Evolutionary conservation across 2,113 vertebrate species (phyloP), one percentile per base, ranked within the genome.

Genomic region (Corythornis vintsioides): DNA sequence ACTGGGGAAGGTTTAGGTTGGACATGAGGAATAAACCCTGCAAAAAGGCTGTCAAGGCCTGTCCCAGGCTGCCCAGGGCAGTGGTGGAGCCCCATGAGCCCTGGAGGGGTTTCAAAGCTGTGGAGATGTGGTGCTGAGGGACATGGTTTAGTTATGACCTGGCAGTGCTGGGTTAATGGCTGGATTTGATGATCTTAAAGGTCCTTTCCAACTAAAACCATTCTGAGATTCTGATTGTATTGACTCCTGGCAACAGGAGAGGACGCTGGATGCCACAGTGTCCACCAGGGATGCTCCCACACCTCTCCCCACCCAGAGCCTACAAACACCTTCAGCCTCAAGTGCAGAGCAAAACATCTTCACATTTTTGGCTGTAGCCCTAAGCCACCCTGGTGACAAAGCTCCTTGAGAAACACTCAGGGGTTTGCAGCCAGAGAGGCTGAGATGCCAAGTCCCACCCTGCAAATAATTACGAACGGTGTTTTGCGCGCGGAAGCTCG

Each of bases 391-490:
- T 8, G 3, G 47, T 87, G 28, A 17, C 52, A 84, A 35, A 59
- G 65, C 28, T 66, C 7, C 52, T 91, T 78, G 42, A 42, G 72
- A 89, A 90, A 77, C 33, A 63, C 56, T 70, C 56, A 28, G 47
- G 35, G 19, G 20, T 81, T 78, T n/a, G 3, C 42, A 78, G 74
- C 21, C 69, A 42, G 33, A 48, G 69, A 83, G 47, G 28, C 21
- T 1, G 0, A 74, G 47, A 74, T 78, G 47, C 70, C 77, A 89
- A 55, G 1, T 87, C 81, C 82, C 73, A 86, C 1, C 1, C 87
- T 91, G 33, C 77, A 89, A 91, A 87, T 86, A 78, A 78, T 71
- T 90, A 79, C 78, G 45, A 86, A 67, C 38, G 28, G 61, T 84
- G 31, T 63, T 78, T 66, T 84, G 21, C 2, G 2, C 71, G 21